Conservation (phyloP, 2,888 invertebrate species). For the Neelides folsomi region DNA sequence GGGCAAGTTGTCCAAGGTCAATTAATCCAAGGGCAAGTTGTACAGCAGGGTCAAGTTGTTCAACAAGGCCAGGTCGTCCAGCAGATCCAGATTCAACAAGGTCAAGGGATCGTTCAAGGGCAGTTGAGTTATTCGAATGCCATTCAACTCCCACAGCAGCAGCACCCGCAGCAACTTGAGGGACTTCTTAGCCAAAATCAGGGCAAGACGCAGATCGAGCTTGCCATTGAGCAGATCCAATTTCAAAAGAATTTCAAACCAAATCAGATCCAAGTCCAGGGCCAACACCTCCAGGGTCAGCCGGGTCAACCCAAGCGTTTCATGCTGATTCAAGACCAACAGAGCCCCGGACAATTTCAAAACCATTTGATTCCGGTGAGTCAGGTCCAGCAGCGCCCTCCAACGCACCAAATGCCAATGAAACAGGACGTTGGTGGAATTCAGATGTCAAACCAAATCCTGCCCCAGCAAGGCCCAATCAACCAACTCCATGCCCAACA, state of each 20-base stretch:
- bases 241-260: not conserved
- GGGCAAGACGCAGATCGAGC: not conserved
- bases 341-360: not conserved
- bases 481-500: conserved; percentile 4
- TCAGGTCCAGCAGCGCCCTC: not conserved
- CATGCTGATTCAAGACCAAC: not conserved
- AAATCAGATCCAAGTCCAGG: not conserved
- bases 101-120: not conserved
- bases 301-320: not conserved
- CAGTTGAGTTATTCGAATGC: not conserved
- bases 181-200: not conserved
- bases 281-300: not conserved
- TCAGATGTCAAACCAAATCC: not conserved
- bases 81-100: not conserved
- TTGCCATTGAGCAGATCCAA: not conserved
- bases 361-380: not conserved
- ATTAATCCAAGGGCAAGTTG: too few relatives aligned
- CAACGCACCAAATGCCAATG: not conserved
- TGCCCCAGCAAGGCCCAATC: not conserved
- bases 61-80: not conserved
- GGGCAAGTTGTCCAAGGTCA: too few relatives aligned
- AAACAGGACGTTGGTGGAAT: not conserved
- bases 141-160: conserved; percentile 5
- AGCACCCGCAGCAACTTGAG: conserved; percentile 7
- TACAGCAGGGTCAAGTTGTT: too few relatives aligned